Conservation (phyloP, 2,888 invertebrate genomes). For the Cataglyphis livida region DNA sequence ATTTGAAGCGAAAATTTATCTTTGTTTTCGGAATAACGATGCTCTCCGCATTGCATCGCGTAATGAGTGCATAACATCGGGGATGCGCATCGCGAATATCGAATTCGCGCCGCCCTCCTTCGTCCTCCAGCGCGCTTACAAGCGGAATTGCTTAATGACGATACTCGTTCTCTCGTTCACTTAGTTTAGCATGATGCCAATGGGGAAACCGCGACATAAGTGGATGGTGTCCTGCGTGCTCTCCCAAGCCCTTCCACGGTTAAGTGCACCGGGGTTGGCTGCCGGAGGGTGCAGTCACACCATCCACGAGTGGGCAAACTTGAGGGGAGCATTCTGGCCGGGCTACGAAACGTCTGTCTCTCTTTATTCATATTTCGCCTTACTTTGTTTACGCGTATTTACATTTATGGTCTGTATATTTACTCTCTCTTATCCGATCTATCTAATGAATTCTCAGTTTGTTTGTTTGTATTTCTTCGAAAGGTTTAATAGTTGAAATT, state of each 20-base stretch:
- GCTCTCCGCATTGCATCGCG: conserved; percentile 24
- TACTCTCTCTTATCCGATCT: neutral
- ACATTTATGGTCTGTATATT: neutral
- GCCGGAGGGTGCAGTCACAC: conserved; percentile 73
- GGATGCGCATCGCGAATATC: conserved; percentile 49
- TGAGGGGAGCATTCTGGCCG: conserved; percentile 57
- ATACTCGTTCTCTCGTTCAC: conserved; percentile 80
- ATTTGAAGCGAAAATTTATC: conserved; percentile 24
- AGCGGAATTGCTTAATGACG: conserved; percentile 78
- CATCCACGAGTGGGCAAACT: conserved; percentile 64
- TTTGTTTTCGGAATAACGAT: conserved; percentile 40
- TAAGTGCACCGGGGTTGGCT: conserved; percentile 77
- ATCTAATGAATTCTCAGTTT: neutral
- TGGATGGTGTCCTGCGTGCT: conserved; percentile 79
- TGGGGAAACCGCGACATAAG: conserved; percentile 79
- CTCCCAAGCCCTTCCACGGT: conserved; percentile 74
- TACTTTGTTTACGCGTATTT: conserved; percentile 13
- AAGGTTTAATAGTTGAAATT: neutral
- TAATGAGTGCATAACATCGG: conserved; percentile 38
- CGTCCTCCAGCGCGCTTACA: conserved; percentile 69
- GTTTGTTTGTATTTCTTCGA: neutral
- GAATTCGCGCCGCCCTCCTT: conserved; percentile 49
- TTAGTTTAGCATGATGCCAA: conserved; percentile 77
- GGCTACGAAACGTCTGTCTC: conserved; percentile 39
- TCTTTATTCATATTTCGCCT: conserved; percentile 48